phyloP scores from a whole-genome alignment of 2,113 vertebrate species.

The Salvelinus namaycush region DNA sequence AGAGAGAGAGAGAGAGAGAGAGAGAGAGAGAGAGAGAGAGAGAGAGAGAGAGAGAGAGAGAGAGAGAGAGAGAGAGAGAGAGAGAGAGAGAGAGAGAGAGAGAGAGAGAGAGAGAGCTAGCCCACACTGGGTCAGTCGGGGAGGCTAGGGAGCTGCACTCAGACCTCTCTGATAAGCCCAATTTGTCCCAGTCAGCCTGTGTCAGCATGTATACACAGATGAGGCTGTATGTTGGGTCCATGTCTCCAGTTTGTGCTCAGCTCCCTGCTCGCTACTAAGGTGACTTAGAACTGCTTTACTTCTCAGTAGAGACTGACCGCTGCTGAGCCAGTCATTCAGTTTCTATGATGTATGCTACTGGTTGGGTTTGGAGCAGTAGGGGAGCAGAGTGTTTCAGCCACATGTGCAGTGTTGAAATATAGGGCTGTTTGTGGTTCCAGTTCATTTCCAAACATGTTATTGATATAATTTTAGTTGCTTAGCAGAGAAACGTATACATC shows the following conservation, averaged over 20 bases:
- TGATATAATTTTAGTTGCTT: conserved; percentile 58
- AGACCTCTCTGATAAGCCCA: conserved; percentile 28
- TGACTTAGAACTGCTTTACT: background rate
- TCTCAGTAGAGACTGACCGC: background rate
- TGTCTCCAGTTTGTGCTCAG: background rate
- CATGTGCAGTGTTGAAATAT: conserved; percentile 43
- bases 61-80: too few species aligned
- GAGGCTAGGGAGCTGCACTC: background rate
- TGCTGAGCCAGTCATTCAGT: conserved; percentile 6
- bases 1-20: too few species aligned
- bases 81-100: too few species aligned
- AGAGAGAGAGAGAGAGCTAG: background rate
- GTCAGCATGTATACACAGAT: conserved; percentile 46
- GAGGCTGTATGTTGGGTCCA: conserved; percentile 31
- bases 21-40: too few species aligned
- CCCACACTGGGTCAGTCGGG: conserved; percentile 27
- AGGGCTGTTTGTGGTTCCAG: conserved; percentile 57
- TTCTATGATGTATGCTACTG: conserved; percentile 29
- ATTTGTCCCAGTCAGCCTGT: conserved; percentile 49
- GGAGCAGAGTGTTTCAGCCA: conserved; percentile 36
- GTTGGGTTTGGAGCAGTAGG: conserved; percentile 21
- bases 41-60: too few species aligned
- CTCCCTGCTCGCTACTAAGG: conserved; percentile 10
- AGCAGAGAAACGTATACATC: conserved; percentile 65
- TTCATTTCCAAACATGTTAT: conserved; percentile 38